phyloP scores from a whole-genome alignment of 2,113 vertebrate genomes.

The Nesogale talazaci region DNA sequence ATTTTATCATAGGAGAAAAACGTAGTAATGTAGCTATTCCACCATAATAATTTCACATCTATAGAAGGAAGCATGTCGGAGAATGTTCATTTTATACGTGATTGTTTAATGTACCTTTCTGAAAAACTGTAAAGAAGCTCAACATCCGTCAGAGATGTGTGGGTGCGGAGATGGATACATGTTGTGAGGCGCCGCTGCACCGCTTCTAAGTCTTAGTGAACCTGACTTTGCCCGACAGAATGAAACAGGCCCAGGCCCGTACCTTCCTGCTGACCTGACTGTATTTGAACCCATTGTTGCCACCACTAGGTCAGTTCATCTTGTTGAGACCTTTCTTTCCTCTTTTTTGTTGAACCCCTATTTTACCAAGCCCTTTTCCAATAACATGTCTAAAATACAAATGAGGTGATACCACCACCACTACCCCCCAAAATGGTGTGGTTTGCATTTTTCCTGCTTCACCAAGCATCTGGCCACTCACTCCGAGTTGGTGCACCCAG shows the following conservation, averaged over 20 bases:
- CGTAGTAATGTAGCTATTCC: not conserved
- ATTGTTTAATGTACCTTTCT: conserved; percentile 4
- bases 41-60: not conserved
- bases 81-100: not conserved
- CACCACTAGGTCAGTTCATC: not conserved
- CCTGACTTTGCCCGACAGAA: not conserved
- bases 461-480: no score
- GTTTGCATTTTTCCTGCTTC: no score
- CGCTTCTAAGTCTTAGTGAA: not conserved
- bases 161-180: not conserved
- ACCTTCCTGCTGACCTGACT: no score
- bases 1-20: conserved; percentile 39
- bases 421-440: no score
- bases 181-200: not conserved
- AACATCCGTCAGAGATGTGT: not conserved
- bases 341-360: not conserved
- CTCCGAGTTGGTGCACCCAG: no score
- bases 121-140: not conserved
- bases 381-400: no score
- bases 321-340: not conserved
- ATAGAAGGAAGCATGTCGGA: not conserved
- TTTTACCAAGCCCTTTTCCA: no score
- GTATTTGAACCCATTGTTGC: not conserved
- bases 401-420: no score
- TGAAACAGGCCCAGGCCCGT: no score